A percentile compares a stretch with the other conserved stretches of the same genome.
These are phyloP conservation scores for Lepidurus apus DNA, from an alignment of 1,140 invertebrate genomes.

Conservation along the genomic window DNA sequence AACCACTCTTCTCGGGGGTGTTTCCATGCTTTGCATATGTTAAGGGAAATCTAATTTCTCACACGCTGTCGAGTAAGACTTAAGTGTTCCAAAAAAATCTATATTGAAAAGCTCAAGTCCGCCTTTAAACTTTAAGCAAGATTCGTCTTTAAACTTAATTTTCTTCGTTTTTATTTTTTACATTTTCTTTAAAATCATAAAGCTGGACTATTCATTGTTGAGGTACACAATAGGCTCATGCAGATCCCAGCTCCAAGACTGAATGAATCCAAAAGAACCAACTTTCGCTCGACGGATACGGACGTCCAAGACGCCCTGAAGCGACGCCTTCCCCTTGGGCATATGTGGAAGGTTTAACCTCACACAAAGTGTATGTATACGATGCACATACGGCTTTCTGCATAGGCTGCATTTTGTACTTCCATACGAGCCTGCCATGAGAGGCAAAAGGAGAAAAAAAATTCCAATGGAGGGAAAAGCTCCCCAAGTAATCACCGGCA, in stretches of 20 bases:
- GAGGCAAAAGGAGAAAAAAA: no score
- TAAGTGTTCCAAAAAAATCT: no score
- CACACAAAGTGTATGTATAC: background rate
- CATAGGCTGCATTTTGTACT: background rate
- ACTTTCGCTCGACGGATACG: background rate
- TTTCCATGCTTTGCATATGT: background rate
- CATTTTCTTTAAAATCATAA: no score
- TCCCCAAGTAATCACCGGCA: no score
- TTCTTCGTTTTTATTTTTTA: no score
- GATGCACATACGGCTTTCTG: background rate
- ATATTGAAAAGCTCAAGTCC: no score
- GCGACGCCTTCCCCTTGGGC: background rate
- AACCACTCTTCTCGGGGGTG: background rate
- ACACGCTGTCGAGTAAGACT: no score
- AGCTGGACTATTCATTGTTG: background rate
- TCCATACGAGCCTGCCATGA: background rate
- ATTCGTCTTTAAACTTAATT: no score
- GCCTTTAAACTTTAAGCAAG: no score
- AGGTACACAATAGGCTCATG: background rate
- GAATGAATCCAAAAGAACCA: background rate
- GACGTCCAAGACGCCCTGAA: background rate
- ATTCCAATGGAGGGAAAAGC: no score
- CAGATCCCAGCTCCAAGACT: background rate
- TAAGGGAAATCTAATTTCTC: no score
- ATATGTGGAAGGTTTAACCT: conserved; percentile 13